Evolutionary conservation across 2,797 vertebrate genomes (phyloP).

Genomic region (Spinus olivaceus): DNA sequence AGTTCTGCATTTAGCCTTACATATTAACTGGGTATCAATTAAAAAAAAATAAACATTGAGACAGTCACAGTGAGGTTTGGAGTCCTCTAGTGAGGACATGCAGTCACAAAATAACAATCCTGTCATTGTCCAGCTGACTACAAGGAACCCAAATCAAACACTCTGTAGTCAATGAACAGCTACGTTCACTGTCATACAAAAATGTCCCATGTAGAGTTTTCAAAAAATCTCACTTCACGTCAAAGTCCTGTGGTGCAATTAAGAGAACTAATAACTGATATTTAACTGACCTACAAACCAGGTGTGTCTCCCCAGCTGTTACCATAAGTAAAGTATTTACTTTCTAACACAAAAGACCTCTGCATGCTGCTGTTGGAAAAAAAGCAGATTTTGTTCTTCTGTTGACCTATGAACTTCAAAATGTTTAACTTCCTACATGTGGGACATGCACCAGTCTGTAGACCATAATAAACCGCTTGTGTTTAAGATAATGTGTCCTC

Average conservation of each 20-base stretch:
- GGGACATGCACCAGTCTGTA: not conserved
- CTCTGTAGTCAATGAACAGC: not conserved
- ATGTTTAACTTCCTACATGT: not conserved
- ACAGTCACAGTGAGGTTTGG: not conserved
- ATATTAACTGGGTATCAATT: not conserved
- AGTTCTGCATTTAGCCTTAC: not conserved
- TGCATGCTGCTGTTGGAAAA: not conserved
- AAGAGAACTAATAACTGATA: not conserved
- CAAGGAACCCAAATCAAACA: not conserved
- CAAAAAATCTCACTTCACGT: not conserved
- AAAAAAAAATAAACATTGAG: not conserved
- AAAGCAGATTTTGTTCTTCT: not conserved
- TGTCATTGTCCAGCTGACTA: not conserved
- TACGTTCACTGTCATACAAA: not conserved
- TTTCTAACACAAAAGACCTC: not conserved
- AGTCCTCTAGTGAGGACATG: not conserved
- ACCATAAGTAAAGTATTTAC: not conserved
- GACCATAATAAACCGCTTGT: not conserved
- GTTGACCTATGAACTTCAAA: not conserved
- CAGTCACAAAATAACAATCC: not conserved
- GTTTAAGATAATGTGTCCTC: not conserved
- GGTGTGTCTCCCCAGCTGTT: not conserved
- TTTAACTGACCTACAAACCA: not conserved
- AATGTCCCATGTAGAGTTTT: not conserved
- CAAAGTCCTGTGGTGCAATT: not conserved